Evolutionary conservation across 1,140 invertebrate genomes (phyloP).

Genomic region (Dolichoris vasculosae): DNA sequence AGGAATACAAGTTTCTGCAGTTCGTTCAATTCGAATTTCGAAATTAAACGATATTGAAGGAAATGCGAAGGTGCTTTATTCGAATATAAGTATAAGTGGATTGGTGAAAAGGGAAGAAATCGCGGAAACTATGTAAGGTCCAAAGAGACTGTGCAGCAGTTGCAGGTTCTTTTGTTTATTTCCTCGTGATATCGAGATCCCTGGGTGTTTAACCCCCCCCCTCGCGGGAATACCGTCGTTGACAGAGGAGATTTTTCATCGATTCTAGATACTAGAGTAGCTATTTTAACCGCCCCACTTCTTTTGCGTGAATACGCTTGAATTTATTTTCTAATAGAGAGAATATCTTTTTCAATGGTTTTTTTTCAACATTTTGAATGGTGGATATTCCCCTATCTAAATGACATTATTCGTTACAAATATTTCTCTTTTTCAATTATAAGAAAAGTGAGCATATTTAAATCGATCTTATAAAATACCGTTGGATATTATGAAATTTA

Average conservation of each 20-base stretch:
- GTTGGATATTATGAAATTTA: too few relatives aligned
- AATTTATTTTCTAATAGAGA: too few relatives aligned
- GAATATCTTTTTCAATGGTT: too few relatives aligned
- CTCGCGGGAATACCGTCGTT: slow-evolving; percentile 32
- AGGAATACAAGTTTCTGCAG: neutral
- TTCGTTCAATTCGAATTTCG: slow-evolving; percentile 30
- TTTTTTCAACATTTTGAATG: too few relatives aligned
- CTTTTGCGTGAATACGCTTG: too few relatives aligned
- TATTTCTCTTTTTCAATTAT: too few relatives aligned
- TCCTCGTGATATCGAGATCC: slow-evolving; percentile 51
- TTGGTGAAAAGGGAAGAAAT: neutral
- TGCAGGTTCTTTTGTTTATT: slow-evolving; percentile 51
- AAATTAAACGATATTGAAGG: slow-evolving; percentile 54
- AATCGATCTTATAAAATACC: too few relatives aligned
- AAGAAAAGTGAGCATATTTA: too few relatives aligned
- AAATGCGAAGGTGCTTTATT: slow-evolving; percentile 16
- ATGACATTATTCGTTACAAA: too few relatives aligned
- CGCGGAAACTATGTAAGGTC: slow-evolving; percentile 2
- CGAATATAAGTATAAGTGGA: neutral
- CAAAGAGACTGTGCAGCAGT: slow-evolving; percentile 39
- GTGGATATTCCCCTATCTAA: too few relatives aligned
- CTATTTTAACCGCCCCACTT: neutral
- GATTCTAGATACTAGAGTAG: neutral
- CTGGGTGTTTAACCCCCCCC: slow-evolving; percentile 39
- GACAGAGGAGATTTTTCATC: slow-evolving; percentile 47